A percentile compares a stretch with the other conserved stretches of the same genome.
Conservation (phyloP, 2,888 invertebrate species). For the Troides oblongomaculatus region DNA sequence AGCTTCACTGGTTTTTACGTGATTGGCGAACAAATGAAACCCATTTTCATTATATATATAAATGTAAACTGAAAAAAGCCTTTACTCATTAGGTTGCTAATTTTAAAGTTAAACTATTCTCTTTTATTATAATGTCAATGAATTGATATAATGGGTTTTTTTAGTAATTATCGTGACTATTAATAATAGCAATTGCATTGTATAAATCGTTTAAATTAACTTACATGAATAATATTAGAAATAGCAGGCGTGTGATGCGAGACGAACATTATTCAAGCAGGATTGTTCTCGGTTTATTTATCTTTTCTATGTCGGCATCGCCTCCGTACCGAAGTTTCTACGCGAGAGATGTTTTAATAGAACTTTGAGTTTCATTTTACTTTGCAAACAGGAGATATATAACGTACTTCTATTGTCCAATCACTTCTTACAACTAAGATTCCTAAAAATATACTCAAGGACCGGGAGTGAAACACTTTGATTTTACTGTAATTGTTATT, state of each 20-base stretch:
- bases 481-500: too few relatives aligned
- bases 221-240: not conserved
- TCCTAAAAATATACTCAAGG: too few relatives aligned
- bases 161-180: not conserved
- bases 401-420: not conserved
- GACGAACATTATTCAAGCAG: not conserved
- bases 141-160: too few relatives aligned
- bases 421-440: not conserved
- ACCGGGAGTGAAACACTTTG: too few relatives aligned
- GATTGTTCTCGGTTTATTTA: constrained; percentile 4
- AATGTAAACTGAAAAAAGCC: too few relatives aligned
- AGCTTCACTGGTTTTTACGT: too few relatives aligned
- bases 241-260: not conserved
- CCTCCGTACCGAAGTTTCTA: not conserved
- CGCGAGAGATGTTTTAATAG: not conserved
- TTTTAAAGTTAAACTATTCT: too few relatives aligned
- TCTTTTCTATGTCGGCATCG: not conserved
- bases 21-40: too few relatives aligned
- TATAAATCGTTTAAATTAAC: not conserved
- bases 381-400: not conserved
- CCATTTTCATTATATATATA: too few relatives aligned
- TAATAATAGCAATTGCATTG: not conserved
- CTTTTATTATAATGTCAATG: too few relatives aligned
- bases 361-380: not conserved
- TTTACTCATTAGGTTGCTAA: too few relatives aligned